These are phyloP conservation scores for Catharus minimus DNA, from an alignment of 2,113 vertebrate genomes.

Conservation along the genomic window DNA sequence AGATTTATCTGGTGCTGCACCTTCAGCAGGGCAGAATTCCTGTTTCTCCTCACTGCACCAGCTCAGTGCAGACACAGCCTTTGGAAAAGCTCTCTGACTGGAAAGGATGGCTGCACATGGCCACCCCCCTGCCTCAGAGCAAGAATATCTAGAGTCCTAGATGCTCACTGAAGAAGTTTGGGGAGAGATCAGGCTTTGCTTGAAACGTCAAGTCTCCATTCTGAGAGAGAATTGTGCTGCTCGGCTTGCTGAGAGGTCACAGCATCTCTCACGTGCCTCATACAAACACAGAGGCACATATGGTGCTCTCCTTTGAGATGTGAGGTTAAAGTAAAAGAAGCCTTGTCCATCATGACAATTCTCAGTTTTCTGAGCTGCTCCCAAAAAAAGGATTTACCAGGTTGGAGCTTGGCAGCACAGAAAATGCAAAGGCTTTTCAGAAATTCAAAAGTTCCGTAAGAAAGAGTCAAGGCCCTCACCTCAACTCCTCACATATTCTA, in stretches of 20 bases:
- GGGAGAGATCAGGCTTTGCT: background rate
- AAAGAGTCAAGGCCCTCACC: background rate
- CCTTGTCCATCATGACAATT: background rate
- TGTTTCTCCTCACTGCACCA: accelerated
- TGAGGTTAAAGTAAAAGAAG: background rate
- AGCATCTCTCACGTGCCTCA: background rate
- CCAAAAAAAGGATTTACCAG: background rate
- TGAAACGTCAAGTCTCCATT: background rate
- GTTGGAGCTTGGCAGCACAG: background rate
- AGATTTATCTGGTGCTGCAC: background rate
- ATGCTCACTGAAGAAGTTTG: background rate
- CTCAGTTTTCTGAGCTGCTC: background rate
- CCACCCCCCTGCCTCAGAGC: background rate
- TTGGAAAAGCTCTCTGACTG: background rate
- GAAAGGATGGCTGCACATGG: background rate
- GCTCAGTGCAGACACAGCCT: background rate
- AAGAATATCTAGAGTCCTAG: background rate
- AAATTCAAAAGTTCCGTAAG: background rate
- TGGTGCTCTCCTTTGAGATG: background rate
- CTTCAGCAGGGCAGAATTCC: background rate
- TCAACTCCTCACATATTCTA: background rate
- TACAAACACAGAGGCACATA: background rate
- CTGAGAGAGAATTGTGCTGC: background rate
- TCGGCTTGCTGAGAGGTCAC: background rate
- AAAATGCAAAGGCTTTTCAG: background rate